These are phyloP conservation scores for Toxostoma redivivum DNA, from an alignment of 2,113 vertebrate genomes.

Conservation along the genomic window DNA sequence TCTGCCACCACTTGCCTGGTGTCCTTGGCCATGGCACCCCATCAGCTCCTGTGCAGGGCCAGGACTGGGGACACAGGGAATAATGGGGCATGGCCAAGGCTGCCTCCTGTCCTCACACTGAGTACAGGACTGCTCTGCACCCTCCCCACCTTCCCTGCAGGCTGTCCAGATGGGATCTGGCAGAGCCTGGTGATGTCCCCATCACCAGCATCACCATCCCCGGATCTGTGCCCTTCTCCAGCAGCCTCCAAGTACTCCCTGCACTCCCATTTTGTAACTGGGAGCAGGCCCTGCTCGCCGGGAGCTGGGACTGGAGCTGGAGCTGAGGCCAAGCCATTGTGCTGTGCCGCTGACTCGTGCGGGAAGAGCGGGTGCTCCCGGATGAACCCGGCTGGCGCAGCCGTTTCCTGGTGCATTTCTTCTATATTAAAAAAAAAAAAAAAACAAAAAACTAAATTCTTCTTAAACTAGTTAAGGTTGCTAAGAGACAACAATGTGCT, in stretches of 20 bases:
- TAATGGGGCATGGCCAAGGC: not conserved
- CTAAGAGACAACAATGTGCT: slow-evolving; percentile 56
- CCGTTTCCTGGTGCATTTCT: slow-evolving; percentile 43
- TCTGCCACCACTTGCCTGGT: accelerated
- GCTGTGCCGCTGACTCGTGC: not conserved
- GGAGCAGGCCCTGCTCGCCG: not conserved
- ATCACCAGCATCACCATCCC: accelerated
- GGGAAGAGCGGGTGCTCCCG: slow-evolving; percentile 34
- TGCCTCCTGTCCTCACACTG: accelerated
- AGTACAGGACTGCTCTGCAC: not conserved
- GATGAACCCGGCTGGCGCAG: slow-evolving; percentile 43
- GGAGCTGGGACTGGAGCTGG: not conserved
- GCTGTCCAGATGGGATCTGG: accelerated
- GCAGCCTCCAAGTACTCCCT: not conserved
- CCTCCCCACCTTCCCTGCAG: not conserved
- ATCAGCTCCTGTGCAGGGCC: not conserved
- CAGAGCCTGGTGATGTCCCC: not conserved
- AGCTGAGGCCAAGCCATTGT: slow-evolving; percentile 32
- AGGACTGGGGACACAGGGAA: not conserved
- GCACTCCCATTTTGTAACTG: not conserved
- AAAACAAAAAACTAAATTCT: slow-evolving; percentile 28
- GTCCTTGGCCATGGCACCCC: not conserved
- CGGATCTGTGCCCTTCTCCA: not conserved
- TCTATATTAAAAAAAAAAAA: not conserved
- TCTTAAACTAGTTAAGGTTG: slow-evolving; percentile 47